Evolutionary conservation across 1,140 invertebrate species (phyloP).

Genomic region (Trachelipus rathkii): DNA sequence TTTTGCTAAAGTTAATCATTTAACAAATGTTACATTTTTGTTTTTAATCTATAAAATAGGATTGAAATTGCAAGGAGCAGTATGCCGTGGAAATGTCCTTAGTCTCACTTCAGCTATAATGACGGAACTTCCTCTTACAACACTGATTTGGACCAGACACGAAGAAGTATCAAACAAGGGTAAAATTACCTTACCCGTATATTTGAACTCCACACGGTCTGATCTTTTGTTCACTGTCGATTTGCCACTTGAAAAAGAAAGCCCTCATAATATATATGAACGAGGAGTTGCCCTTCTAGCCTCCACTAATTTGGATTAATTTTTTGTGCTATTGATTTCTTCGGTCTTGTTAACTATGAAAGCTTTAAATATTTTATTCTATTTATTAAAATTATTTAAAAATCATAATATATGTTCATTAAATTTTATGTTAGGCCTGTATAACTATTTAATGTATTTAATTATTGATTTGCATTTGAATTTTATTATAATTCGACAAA

Average conservation of each 20-base stretch:
- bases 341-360: no score
- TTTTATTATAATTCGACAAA: no score
- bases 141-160: slow-evolving; percentile 55
- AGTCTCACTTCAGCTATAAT: slow-evolving; percentile 89
- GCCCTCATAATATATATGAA: slow-evolving; percentile 91
- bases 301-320: slow-evolving; percentile 80
- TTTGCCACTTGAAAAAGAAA: slow-evolving; percentile 78
- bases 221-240: slow-evolving; percentile 94
- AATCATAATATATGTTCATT: no score
- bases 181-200: slow-evolving; percentile 88
- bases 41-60: slow-evolving; percentile 55
- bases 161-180: slow-evolving; percentile 49
- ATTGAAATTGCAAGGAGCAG: slow-evolving; percentile 89
- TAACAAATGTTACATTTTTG: slow-evolving; percentile 30
- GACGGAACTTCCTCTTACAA: slow-evolving; percentile 82
- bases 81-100: slow-evolving; percentile 83
- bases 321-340: no score
- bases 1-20: not conserved
- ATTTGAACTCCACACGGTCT: slow-evolving; percentile 90
- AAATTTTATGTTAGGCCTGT: no score
- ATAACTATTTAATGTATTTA: no score
- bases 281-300: slow-evolving; percentile 91
- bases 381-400: no score
- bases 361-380: no score
- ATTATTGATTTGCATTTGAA: no score